Conservation (phyloP, 2,113 vertebrate species). For the Leucopternis melanops region DNA sequence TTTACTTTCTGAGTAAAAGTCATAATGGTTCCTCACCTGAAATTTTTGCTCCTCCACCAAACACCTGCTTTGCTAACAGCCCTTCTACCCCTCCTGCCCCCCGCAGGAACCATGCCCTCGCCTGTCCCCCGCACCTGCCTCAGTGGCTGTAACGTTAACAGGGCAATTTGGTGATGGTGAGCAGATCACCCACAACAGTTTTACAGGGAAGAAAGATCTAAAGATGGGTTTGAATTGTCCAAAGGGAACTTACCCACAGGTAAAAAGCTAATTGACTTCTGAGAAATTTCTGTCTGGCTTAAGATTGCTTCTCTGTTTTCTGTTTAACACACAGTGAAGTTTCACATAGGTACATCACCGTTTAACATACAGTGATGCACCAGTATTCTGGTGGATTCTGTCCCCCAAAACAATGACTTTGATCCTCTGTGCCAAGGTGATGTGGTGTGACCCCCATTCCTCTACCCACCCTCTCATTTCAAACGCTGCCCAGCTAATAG, state of each 20-base stretch:
- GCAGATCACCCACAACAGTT: neutral
- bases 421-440: neutral
- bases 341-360: neutral
- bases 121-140: neutral
- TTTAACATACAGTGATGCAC: neutral
- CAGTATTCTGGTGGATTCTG: neutral
- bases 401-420: neutral
- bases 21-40: neutral
- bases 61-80: neutral
- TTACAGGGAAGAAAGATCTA: neutral
- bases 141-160: neutral
- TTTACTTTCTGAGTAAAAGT: neutral
- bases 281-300: neutral
- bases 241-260: neutral
- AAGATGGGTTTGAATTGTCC: neutral
- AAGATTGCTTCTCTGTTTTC: neutral
- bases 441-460: neutral
- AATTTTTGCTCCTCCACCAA: neutral
- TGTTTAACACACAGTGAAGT: neutral
- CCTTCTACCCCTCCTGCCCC: neutral
- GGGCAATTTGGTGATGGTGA: neutral
- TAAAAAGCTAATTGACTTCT: neutral
- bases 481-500: neutral
- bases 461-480: fast-evolving
- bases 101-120: neutral